phyloP scores from a whole-genome alignment of 2,888 invertebrate genomes.

The Scrobipalpa atriplicella region DNA sequence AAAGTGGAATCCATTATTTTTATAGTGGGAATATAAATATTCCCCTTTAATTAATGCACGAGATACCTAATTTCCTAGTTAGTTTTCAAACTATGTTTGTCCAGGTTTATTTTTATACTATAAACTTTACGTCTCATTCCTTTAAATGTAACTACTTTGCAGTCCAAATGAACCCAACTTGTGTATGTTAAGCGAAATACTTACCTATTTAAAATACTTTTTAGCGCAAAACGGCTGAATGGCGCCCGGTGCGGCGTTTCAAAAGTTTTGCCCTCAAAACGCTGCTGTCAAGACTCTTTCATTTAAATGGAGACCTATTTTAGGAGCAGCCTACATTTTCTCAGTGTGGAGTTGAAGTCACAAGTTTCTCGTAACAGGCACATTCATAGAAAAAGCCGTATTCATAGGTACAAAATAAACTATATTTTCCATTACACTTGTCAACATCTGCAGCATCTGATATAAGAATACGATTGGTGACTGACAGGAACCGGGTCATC shows the following conservation, averaged over 20 bases:
- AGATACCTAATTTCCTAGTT: no score
- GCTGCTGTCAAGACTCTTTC: constrained; percentile 44
- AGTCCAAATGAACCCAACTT: not conserved
- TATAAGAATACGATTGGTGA: no score
- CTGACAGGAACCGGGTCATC: no score
- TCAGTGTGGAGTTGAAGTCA: constrained; percentile 34
- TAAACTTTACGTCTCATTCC: not conserved
- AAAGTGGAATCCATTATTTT: no score
- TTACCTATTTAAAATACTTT: constrained; percentile 14
- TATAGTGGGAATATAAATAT: no score
- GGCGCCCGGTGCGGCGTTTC: constrained; percentile 45
- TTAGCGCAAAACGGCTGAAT: constrained; percentile 36
- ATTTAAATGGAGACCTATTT: constrained; percentile 60
- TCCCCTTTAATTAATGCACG: no score
- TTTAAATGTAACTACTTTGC: not conserved
- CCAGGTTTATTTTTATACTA: no score
- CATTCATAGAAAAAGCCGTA: no score
- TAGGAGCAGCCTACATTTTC: constrained; percentile 50
- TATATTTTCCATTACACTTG: no score
- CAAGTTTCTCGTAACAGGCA: constrained; percentile 24
- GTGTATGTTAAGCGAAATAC: constrained; percentile 21
- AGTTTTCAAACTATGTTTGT: not conserved
- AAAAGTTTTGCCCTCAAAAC: constrained; percentile 44
- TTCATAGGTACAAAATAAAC: no score
- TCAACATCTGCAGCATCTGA: no score